Percentiles rank a stretch among this genome's conserved stretches.
These are phyloP conservation scores for Ardeotis arabs DNA, from an alignment of 2,113 vertebrate species.

Conservation along the genomic window DNA sequence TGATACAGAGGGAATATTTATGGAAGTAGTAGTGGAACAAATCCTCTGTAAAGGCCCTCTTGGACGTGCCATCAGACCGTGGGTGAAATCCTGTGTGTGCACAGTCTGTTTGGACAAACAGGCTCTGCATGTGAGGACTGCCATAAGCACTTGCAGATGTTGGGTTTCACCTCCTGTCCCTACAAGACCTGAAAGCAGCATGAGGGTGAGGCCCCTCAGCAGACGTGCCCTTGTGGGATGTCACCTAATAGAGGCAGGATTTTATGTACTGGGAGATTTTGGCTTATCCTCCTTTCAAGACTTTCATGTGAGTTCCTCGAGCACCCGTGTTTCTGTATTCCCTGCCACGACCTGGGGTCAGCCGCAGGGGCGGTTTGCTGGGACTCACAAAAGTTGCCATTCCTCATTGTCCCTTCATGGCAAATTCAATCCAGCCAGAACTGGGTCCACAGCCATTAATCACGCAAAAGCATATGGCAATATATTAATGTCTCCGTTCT, in stretches of 20 bases:
- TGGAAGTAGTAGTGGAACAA: neutral
- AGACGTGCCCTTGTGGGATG: neutral
- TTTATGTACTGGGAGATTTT: neutral
- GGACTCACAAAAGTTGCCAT: neutral
- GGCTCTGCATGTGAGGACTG: neutral
- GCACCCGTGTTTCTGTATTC: neutral
- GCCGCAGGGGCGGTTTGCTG: neutral
- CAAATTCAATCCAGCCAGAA: neutral
- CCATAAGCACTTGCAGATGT: neutral
- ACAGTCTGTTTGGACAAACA: neutral
- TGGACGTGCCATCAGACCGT: neutral
- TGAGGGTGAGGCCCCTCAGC: neutral
- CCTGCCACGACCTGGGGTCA: neutral
- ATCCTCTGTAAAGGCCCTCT: neutral
- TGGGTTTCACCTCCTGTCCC: neutral
- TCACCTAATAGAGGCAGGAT: neutral
- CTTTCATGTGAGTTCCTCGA: neutral
- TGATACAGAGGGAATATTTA: neutral
- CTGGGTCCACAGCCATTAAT: neutral
- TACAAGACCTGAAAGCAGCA: neutral
- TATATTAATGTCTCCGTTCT: neutral
- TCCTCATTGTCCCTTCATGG: neutral
- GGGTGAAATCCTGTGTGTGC: neutral
- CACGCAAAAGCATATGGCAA: neutral
- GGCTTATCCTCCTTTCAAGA: neutral